A percentile compares a stretch with the other conserved stretches of the same genome.
Conservation (phyloP, 2,888 invertebrate species). For the Norana najaformis region DNA sequence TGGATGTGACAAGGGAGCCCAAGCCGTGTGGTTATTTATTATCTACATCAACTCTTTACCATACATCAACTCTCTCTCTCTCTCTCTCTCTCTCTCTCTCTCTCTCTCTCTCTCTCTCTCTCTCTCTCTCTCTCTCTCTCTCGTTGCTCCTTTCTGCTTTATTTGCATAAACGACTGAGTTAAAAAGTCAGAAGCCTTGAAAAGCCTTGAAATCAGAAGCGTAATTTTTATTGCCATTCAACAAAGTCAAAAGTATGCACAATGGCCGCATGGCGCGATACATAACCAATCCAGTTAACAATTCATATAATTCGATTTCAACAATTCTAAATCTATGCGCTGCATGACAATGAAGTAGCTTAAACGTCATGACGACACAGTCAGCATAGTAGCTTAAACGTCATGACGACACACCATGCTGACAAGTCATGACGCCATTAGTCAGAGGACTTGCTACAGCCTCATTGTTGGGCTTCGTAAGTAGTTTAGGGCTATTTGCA, state of each 20-base stretch:
- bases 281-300: neutral
- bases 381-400: too few relatives aligned
- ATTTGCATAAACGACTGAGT: neutral
- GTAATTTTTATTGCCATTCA: neutral
- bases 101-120: neutral
- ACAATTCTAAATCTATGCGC: neutral
- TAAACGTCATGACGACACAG: too few relatives aligned
- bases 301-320: neutral
- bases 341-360: neutral
- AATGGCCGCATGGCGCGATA: too few relatives aligned
- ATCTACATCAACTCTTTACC: constrained; percentile 19
- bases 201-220: neutral
- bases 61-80: constrained; percentile 31
- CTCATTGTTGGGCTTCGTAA: neutral
- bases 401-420: neutral
- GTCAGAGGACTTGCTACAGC: neutral
- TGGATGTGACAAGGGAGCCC: too few relatives aligned
- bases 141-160: neutral
- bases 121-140: constrained; percentile 21
- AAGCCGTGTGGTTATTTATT: too few relatives aligned
- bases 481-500: neutral
- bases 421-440: too few relatives aligned
- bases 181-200: neutral
- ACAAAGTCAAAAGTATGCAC: too few relatives aligned
- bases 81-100: constrained; percentile 17